Conservation (phyloP, 35 echinoderm and acorn worm species). For the Stichopus chloronotus region DNA sequence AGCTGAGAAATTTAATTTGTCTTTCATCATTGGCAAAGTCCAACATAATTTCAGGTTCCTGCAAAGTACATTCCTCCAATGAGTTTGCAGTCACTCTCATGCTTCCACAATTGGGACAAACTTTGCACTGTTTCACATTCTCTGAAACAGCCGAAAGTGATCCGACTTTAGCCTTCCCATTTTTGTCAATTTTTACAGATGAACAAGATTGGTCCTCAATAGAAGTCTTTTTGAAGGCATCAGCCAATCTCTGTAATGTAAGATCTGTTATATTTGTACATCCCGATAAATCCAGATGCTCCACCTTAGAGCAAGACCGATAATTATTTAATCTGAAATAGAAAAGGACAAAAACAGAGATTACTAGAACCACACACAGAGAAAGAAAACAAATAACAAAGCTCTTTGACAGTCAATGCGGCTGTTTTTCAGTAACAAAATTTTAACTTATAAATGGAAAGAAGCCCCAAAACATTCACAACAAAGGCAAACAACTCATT, state of each 20-base stretch:
- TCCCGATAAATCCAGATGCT: slow-evolving; percentile 81
- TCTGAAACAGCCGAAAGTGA: background rate
- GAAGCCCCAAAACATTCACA: too few relatives aligned
- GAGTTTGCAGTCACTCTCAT: background rate
- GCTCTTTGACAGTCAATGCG: too few relatives aligned
- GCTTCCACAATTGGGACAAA: slow-evolving; percentile 14
- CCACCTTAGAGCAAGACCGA: slow-evolving; percentile 64
- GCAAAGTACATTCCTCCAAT: background rate
- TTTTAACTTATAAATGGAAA: too few relatives aligned
- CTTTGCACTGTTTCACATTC: background rate
- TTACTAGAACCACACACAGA: background rate
- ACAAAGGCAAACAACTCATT: too few relatives aligned
- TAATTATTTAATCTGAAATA: slow-evolving; percentile 55
- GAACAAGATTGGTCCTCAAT: background rate
- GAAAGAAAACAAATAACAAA: too few relatives aligned
- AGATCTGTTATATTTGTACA: slow-evolving; percentile 75
- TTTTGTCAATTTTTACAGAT: slow-evolving; percentile 9
- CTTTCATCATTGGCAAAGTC: slow-evolving; percentile 36
- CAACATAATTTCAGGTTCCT: background rate
- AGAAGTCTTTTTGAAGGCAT: slow-evolving; percentile 33
- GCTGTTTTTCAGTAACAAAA: too few relatives aligned
- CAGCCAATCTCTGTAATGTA: slow-evolving; percentile 64
- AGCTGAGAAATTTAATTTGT: slow-evolving; percentile 67
- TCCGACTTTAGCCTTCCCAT: background rate
- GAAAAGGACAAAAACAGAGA: background rate